Base-by-base conservation (phyloP, 2,113 vertebrate species). In the Otocyon megalotis region DNA sequence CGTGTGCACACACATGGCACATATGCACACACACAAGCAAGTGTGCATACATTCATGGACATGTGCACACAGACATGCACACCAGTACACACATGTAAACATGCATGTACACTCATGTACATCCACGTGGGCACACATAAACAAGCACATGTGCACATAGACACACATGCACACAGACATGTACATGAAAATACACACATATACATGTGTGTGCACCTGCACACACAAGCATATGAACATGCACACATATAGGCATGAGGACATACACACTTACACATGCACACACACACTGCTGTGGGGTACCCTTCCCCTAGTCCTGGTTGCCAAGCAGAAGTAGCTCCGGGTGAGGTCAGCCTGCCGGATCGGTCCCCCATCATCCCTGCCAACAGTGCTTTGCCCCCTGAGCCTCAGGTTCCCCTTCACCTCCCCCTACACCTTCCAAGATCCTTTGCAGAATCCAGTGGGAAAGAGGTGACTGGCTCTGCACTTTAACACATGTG, bases 21-120 rank as follows among this genome's bases (percentile, higher is more conserved):
- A 24, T 30, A 30, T 1, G 2, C 30, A 17, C 3, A 1, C 20
- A 15, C 13, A 11, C 13, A 53, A 6, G 19, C n/a, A 30, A 17
- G 3, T 13, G 4, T 8, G 5, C 11, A 14, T 10, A 16, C 24
- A 28, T 26, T 1, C 35, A 20, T 5, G 35, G 15, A 35, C 28
- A 13, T 17, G 14, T 14, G 9, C 32, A 35, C 26, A 30, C 37
- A 15, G 17, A 22, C 0, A 4, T 58, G 7, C 56, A 53, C n/a
- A 8, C 26, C 16, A 1, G 13, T 9, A 17, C 32, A 48, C 53
- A 4, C 0, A 7, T 2, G 10, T 0, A 37, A 5, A 48, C 13
- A 17, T 5, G 13, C 54, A 10, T 1, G 26, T 14, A 26, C 14
- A 22, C 69, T 22, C n/a, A 1, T 37, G 67, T 32, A 28, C 62